Conservation (phyloP, 1,140 invertebrate species). For the Drosophila orena region DNA sequence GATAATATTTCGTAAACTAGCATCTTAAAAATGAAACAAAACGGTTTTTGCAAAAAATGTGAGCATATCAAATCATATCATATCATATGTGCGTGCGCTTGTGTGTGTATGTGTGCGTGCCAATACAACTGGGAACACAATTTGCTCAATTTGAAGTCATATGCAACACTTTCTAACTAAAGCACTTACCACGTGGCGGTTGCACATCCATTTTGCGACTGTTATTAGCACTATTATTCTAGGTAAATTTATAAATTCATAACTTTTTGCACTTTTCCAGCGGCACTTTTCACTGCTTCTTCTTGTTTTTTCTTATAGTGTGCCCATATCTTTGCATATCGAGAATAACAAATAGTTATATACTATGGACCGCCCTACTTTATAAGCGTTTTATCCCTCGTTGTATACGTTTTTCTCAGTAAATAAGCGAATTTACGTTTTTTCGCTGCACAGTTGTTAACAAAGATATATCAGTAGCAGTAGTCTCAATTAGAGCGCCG, state of each 20-base stretch:
- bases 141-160: too few relatives aligned
- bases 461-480: neutral
- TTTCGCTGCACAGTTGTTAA: neutral
- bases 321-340: neutral
- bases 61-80: slow-evolving; percentile 30
- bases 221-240: slow-evolving; percentile 49
- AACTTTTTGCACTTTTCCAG: slow-evolving; percentile 54
- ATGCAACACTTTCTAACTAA: neutral
- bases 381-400: neutral
- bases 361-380: too few relatives aligned
- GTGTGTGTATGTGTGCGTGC: slow-evolving; percentile 14
- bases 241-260: slow-evolving; percentile 43
- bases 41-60: slow-evolving; percentile 25
- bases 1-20: slow-evolving; percentile 92
- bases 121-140: neutral
- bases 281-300: slow-evolving; percentile 35
- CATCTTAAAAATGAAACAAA: slow-evolving; percentile 56
- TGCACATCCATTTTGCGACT: slow-evolving; percentile 61
- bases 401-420: neutral
- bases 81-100: slow-evolving; percentile 6
- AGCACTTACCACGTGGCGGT: slow-evolving; percentile 56
- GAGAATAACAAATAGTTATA: neutral
- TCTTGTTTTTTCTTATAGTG: slow-evolving; percentile 17
- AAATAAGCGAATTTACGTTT: neutral
- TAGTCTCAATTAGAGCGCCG: neutral